Conservation (phyloP, 2,113 vertebrate species). For the Albula goreensis region DNA sequence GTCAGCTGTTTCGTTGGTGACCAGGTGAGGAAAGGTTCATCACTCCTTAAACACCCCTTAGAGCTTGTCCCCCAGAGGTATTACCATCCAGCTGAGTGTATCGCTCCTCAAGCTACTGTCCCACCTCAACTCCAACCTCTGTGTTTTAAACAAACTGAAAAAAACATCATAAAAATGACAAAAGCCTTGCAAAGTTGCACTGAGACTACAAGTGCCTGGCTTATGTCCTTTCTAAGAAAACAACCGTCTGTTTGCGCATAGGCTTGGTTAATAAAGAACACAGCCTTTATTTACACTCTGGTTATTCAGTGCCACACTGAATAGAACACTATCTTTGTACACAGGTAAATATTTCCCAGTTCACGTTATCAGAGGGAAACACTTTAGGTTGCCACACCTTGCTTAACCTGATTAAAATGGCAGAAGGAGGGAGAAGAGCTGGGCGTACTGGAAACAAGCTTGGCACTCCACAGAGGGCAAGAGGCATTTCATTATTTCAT, state of each 20-base stretch:
- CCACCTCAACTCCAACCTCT: not conserved
- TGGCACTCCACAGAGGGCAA: not conserved
- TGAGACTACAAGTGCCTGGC: conserved; percentile 12
- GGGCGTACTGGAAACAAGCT: not conserved
- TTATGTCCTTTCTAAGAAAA: conserved; percentile 23
- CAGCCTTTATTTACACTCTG: conserved; percentile 45
- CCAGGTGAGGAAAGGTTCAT: not conserved
- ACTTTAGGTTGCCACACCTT: conserved; percentile 36
- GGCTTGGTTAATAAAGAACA: conserved; percentile 45
- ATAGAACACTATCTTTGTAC: conserved; percentile 36
- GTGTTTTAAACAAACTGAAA: too few species aligned
- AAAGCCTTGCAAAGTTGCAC: conserved; percentile 5
- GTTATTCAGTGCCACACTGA: conserved; percentile 47
- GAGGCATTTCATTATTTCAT: not conserved
- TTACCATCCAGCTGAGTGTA: too few species aligned
- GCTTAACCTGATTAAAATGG: conserved; percentile 31
- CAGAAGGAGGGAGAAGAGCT: not conserved
- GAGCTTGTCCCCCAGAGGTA: too few species aligned
- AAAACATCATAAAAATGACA: not conserved
- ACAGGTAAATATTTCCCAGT: conserved; percentile 44
- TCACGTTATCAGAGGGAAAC: conserved; percentile 42
- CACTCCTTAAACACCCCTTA: too few species aligned
- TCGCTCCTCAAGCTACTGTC: too few species aligned
- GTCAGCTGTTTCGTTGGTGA: not conserved
- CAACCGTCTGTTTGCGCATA: conserved; percentile 28